phyloP scores from a whole-genome alignment of 2,113 vertebrate species.

The Todiramphus chloris region DNA sequence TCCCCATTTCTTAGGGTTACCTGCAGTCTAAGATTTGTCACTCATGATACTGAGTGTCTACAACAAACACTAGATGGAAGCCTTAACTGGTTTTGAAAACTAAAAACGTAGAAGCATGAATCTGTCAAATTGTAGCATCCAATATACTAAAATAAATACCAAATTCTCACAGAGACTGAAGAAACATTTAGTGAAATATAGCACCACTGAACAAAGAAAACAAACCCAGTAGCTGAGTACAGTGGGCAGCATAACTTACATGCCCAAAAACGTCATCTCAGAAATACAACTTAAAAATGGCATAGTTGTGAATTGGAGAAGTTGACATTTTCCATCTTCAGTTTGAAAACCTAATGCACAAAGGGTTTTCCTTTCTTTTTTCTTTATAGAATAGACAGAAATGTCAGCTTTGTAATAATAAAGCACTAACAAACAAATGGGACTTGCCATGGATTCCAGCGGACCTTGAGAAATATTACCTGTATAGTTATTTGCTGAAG shows the following conservation, averaged over 20 bases:
- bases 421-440: background rate
- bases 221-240: background rate
- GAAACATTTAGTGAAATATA: background rate
- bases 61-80: slow-evolving; percentile 53
- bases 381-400: background rate
- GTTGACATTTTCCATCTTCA: background rate
- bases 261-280: background rate
- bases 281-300: background rate
- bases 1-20: background rate
- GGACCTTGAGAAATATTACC: background rate
- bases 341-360: background rate
- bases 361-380: background rate
- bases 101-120: background rate
- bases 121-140: background rate
- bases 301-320: background rate
- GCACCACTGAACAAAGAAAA: background rate
- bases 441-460: background rate
- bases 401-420: background rate
- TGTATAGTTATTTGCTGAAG: background rate
- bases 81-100: slow-evolving; percentile 30
- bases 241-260: background rate
- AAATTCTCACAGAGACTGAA: background rate
- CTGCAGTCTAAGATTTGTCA: background rate
- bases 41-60: background rate
- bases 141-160: background rate